Base-by-base conservation (phyloP, 2,113 vertebrate species). In the Aldabrachelys gigantea region DNA sequence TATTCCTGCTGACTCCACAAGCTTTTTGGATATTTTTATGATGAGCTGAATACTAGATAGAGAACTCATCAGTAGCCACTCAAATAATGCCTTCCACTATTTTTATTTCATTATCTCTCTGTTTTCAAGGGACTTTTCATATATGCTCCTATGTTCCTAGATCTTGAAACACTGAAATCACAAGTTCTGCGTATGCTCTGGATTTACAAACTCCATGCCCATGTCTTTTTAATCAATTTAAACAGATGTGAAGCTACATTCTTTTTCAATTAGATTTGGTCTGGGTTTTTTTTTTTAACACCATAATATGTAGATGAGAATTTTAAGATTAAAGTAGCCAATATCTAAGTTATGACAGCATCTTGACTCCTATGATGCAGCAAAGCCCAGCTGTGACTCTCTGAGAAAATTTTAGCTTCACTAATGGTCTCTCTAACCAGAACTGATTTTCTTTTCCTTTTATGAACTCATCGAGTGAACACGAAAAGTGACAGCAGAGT, bases 391-490 rank as follows among this genome's bases (percentile, higher is more conserved):
- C 29, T 11, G 8, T 1, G 1, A 89, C 57, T 50, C 7, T 87
- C 44, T 4, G 5, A 6, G 9, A 62, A 25, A 84, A 83, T 75
- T 14, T 56, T 7, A 25, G 44, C 62, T 47, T 27, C 11, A 13
- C 41, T 50, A 87, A 78, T 2, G 47, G 14, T 31, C 94, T 88
- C 87, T 93, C 91, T 85, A 97, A 90, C 56, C 84, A 49, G 89
- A 84, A 56, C 35, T 85, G 93, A 92, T 87, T 80, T 50, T 93
- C 76, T 62, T 92, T 91, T 93, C 50, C 78, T 94, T 96, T 92
- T 89, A 89, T 84, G 94, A 65, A 72, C 87, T 78, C 90, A 53
- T 88, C 80, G 88, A 95, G 62, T 0, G 8, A 96, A 95, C 84
- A 91, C 84, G 54, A 65, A 27, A 97, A 95, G 89, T 84, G 86